Percentiles rank a stretch among this genome's conserved stretches.
Evolutionary conservation across 2,113 vertebrate genomes (phyloP).

Genomic region (Anguilla rostrata): DNA sequence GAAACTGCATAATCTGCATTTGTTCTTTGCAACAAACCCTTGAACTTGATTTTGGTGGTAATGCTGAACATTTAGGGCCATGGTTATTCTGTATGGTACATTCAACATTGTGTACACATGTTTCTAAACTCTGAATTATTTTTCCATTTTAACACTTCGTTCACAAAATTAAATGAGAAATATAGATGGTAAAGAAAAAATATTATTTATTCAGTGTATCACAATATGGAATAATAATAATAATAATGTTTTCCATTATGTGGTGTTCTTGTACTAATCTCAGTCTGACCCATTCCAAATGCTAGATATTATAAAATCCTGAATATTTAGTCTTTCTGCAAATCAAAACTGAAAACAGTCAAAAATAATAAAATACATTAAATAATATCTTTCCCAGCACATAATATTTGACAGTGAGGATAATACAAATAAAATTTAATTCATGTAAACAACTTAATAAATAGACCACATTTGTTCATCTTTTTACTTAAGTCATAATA

Average conservation of each 20-base stretch:
- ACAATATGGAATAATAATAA: constrained; percentile 38
- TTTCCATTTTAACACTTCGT: background rate
- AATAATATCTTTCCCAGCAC: background rate
- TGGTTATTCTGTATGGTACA: background rate
- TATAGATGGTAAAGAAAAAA: constrained; percentile 44
- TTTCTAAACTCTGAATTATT: background rate
- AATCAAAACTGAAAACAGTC: constrained; percentile 19
- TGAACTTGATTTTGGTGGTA: background rate
- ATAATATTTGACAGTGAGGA: constrained; percentile 3
- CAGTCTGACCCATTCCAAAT: constrained; percentile 3
- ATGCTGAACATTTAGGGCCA: background rate
- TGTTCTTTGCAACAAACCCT: background rate
- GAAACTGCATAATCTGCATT: no score
- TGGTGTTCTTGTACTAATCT: constrained; percentile 13
- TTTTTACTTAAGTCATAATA: background rate
- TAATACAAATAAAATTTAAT: background rate
- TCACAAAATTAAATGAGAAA: background rate
- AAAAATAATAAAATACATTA: constrained; percentile 13
- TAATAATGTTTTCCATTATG: constrained; percentile 25
- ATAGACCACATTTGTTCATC: background rate
- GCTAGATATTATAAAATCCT: constrained; percentile 6
- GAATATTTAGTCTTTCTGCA: background rate
- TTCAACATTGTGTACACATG: background rate
- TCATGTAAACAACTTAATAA: background rate
- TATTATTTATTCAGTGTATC: constrained; percentile 64